A percentile compares a stretch with the other conserved stretches of the same genome.
Evolutionary conservation across 1,140 invertebrate species (phyloP).

Genomic region (Orius insidiosus): DNA sequence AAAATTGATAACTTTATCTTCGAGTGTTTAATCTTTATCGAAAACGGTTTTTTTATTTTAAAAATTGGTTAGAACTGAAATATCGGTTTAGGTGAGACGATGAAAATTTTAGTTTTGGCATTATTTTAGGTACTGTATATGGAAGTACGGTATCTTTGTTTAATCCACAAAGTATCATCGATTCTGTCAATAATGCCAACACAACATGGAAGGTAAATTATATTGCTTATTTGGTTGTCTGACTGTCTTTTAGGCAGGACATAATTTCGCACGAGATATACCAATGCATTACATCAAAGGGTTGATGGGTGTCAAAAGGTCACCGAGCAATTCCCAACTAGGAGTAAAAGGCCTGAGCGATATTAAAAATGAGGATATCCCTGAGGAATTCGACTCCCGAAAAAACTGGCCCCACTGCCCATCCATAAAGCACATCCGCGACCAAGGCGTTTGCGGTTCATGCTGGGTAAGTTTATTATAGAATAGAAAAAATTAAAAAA

Average conservation of each 20-base stretch:
- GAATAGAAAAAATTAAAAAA: too few species aligned
- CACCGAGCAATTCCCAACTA: not conserved
- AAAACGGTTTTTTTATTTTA: too few species aligned
- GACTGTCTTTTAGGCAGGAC: slow-evolving; percentile 31
- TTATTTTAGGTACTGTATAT: too few species aligned
- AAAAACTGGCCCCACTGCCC: slow-evolving; percentile 66
- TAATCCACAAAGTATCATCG: slow-evolving; percentile 1
- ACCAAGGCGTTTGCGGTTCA: slow-evolving; percentile 54
- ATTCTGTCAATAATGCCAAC: slow-evolving; percentile 9
- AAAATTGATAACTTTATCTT: too few species aligned
- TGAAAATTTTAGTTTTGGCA: too few species aligned
- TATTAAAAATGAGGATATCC: slow-evolving; percentile 27
- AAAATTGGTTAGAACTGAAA: too few species aligned
- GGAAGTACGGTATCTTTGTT: too few species aligned
- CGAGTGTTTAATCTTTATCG: too few species aligned
- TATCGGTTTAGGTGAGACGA: too few species aligned
- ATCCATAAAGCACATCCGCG: slow-evolving; percentile 54
- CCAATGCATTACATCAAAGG: slow-evolving; percentile 37
- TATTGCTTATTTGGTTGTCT: slow-evolving; percentile 2
- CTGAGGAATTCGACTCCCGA: slow-evolving; percentile 60
- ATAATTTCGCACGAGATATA: slow-evolving; percentile 41
- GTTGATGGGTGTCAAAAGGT: slow-evolving; percentile 40
- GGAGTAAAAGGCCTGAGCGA: not conserved
- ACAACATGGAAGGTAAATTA: slow-evolving; percentile 14
- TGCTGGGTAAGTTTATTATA: slow-evolving; percentile 39